Evolutionary conservation across 37 sponge, comb jelly and placozoan species (phyloP), one percentile per base, ranked within the genome.

Genomic region (Cliona cf. orientalis): DNA sequence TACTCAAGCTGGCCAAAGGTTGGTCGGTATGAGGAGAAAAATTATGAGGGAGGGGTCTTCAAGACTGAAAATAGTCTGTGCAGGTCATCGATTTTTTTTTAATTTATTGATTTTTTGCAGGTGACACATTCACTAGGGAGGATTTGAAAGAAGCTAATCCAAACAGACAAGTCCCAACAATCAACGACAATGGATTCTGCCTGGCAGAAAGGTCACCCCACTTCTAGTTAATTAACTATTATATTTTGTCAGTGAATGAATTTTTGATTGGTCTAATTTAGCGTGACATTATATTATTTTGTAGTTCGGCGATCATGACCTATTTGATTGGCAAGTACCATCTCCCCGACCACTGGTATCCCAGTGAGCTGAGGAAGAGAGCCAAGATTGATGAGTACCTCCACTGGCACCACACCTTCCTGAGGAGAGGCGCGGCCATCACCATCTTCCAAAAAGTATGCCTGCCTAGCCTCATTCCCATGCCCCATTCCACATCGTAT

Each of bases 271-370:
- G n/a, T n/a, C n/a, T n/a, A n/a, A n/a, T n/a, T n/a, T n/a, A n/a
- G n/a, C n/a, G n/a, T n/a, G n/a, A n/a, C n/a, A n/a, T n/a, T n/a
- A n/a, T n/a, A n/a, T n/a, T n/a, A n/a, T n/a, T n/a, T 38, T 26
- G 35, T 45, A 90, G 91, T 66, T 65, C 71, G 25, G 86, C 91
- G 28, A 91, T 91, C n/a, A 58, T 91, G 78, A 66, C 57, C 26
- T 91, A 91, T 39, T 64, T 91, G n/a, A 83, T 82, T 42, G 28
- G 41, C 43, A 69, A 85, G 71, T 81, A 86, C 71, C 34, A 76
- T 5, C 76, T 86, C 11, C 86, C 91, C 38, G 91, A 91, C 61
- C 91, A 91, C 79, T 91, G 91, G 81, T 87, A 92, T 55, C 89
- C 93, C 9, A 70, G 45, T 25, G 86, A 92, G 34, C 74, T 75